Evolutionary conservation across 2,888 invertebrate genomes (phyloP), one percentile per base, ranked within the genome.

Genomic region (Dicycla oo): DNA sequence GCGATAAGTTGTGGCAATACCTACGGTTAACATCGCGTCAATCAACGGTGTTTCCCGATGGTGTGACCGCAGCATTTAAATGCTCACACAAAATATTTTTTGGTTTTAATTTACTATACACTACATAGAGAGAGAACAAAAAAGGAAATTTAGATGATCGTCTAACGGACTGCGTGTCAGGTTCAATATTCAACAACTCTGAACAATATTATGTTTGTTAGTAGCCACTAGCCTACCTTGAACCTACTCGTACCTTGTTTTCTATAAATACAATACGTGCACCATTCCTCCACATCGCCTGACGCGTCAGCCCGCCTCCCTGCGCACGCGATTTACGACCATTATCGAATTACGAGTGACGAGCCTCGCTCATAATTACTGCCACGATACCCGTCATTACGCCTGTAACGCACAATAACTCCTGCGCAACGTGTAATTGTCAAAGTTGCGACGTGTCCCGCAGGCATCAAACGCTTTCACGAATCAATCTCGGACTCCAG

Each of bases 391-490:
- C 62, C 61, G 60, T 76, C 68, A 81, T 83, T 84, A 83, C 51
- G 53, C 11, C 69, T 58, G 68, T 73, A 67, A 30, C 69, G 61
- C 61, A 68, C 81, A 53, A 71, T 68, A 69, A 70, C 34, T 49
- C 58, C 45, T 38, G 49, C 34, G 47, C 26, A 56, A 64, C 70
- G 56, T 71, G 26, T 64, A 75, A 70, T 70, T 56, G 78, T 71
- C 72, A 80, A 30, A 69, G 80, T 61, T 47, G 65, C 62, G 79
- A 76, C 61, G 70, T 38, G 65, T 73, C 83, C 81, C 75, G 78
- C 70, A 49, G 81, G 75, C 78, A 80, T 70, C 61, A 63, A 66
- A 63, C 62, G 78, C 78, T 83, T 78, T 78, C 82, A 82, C 78
- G 71, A 81, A 83, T 83, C 81, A 81, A 83, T 65, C 73, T 80